Percentiles rank a stretch among this genome's conserved stretches.
phyloP scores from a whole-genome alignment of 2,888 invertebrate species.

The Penaeus monodon region DNA sequence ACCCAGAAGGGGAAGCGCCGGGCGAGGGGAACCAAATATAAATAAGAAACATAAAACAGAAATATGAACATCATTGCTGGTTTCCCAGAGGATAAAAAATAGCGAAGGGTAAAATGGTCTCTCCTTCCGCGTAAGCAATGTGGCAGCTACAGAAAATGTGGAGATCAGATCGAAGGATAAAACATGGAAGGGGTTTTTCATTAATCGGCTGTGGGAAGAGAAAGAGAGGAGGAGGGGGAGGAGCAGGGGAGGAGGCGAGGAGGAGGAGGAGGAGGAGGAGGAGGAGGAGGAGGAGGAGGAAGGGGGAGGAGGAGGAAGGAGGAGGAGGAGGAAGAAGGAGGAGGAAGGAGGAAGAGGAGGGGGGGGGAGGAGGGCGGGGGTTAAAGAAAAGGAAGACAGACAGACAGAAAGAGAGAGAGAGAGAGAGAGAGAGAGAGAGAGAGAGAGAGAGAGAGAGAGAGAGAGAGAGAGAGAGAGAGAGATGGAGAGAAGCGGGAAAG shows the following conservation, averaged over 20 bases:
- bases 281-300: background rate
- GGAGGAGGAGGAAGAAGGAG: background rate
- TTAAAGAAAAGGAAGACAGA: background rate
- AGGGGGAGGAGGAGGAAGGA: background rate
- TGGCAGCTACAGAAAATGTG: conserved; percentile 19
- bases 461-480: background rate
- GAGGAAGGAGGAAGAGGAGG: background rate
- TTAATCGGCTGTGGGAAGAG: conserved; percentile 10
- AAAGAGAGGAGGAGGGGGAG: background rate
- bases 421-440: background rate
- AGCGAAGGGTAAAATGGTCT: conserved; percentile 36
- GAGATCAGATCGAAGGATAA: conserved; percentile 34
- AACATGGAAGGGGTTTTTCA: conserved; percentile 10
- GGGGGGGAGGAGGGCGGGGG: background rate
- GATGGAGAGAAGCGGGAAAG: background rate
- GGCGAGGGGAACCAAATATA: conserved; percentile 5
- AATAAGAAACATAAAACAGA: conserved; percentile 32
- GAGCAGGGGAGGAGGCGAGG: background rate
- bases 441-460: background rate
- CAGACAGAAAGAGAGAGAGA: background rate
- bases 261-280: background rate
- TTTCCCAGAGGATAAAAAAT: conserved; percentile 28
- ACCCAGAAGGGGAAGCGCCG: background rate
- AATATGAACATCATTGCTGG: conserved; percentile 35
- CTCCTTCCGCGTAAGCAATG: conserved; percentile 38